Conservation (phyloP, 2,113 vertebrate species). For the Romanogobio albipinnatus region DNA sequence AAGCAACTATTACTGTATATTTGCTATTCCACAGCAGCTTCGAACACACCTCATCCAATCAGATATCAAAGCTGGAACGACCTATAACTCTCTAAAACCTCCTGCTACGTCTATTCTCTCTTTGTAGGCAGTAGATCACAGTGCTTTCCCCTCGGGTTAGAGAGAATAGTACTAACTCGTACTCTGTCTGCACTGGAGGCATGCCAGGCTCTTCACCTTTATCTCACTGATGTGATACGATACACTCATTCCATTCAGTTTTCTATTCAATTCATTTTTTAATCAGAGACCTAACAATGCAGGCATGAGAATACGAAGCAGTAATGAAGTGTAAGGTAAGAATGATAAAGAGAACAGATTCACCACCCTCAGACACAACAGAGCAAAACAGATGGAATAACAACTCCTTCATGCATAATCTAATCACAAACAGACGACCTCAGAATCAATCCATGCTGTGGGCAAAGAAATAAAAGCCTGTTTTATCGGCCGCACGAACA, state of each 20-base stretch:
- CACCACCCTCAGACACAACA: slow-evolving; percentile 18
- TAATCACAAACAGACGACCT: slow-evolving; percentile 13
- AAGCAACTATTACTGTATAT: background rate
- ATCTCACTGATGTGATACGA: background rate
- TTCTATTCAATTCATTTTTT: background rate
- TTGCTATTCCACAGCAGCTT: background rate
- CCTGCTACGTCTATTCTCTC: background rate
- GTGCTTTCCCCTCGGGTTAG: background rate
- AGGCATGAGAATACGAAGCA: slow-evolving; percentile 5
- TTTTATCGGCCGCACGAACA: slow-evolving; percentile 10
- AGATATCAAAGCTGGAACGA: background rate
- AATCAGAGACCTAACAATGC: background rate
- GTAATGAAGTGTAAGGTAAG: background rate
- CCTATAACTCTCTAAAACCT: background rate
- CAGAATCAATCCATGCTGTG: slow-evolving; percentile 21
- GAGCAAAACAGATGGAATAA: background rate
- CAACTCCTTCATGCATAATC: slow-evolving; percentile 3
- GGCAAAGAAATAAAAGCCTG: slow-evolving; percentile 1
- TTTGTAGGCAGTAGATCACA: background rate
- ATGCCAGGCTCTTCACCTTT: slow-evolving; percentile 5
- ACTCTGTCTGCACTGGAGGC: background rate
- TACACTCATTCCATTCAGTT: background rate
- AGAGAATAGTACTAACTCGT: background rate
- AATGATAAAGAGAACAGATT: slow-evolving; percentile 10
- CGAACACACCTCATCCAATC: background rate